These are phyloP conservation scores for Polypterus bichir DNA, from an alignment of 2,113 vertebrate species.

Conservation along the genomic window DNA sequence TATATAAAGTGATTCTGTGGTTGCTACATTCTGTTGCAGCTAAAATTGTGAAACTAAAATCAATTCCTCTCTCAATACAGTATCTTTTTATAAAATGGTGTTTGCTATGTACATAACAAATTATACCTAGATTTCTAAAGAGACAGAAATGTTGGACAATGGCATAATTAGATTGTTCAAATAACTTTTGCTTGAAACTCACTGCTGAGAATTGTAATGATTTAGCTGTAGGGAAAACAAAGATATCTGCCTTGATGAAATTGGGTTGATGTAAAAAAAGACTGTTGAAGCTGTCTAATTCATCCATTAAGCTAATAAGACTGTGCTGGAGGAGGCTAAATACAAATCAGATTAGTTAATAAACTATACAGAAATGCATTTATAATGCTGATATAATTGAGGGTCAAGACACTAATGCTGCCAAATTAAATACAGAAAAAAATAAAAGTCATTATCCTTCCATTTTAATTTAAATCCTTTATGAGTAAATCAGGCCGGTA, in stretches of 20 bases:
- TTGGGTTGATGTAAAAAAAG: background rate
- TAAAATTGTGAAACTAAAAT: too few species aligned
- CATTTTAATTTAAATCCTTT: slow-evolving; percentile 6
- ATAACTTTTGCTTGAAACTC: background rate
- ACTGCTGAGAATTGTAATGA: background rate
- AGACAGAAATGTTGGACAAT: background rate
- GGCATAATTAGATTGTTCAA: background rate
- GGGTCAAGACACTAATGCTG: slow-evolving; percentile 8
- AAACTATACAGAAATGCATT: background rate
- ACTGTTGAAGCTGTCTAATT: background rate
- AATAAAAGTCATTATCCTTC: background rate
- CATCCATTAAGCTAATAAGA: slow-evolving; percentile 1
- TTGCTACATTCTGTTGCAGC: too few species aligned
- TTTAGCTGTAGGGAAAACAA: slow-evolving; percentile 1
- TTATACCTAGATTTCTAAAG: background rate
- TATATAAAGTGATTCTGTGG: too few species aligned
- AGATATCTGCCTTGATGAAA: background rate
- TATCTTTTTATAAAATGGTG: background rate
- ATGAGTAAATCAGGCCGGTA: background rate
- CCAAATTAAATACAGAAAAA: slow-evolving; percentile 6
- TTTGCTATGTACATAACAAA: background rate
- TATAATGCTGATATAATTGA: slow-evolving; percentile 4
- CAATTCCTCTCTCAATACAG: too few species aligned
- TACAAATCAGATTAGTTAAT: background rate
- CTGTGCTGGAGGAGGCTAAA: background rate